phyloP scores from a whole-genome alignment of 2,797 vertebrate species.

The Staurois parvus region DNA sequence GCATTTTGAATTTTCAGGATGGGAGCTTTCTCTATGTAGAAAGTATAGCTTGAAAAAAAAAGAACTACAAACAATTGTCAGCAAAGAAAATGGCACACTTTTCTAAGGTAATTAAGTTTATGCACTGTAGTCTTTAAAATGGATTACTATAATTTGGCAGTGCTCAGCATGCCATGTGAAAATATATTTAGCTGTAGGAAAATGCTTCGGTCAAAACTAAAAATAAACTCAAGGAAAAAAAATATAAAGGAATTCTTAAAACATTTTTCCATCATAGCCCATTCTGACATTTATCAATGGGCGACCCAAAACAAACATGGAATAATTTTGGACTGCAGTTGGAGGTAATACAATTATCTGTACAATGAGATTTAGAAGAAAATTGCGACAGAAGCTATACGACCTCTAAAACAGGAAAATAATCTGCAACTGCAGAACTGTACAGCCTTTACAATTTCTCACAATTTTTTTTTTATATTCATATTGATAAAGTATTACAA shows the following conservation, averaged over 20 bases:
- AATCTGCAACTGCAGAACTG: background rate
- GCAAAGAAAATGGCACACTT: background rate
- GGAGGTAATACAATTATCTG: slow-evolving; percentile 22
- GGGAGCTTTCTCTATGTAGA: too few species aligned
- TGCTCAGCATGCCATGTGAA: background rate
- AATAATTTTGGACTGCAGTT: slow-evolving; percentile 7
- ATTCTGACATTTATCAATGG: slow-evolving; percentile 33
- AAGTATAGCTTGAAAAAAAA: too few species aligned
- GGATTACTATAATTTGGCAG: slow-evolving; percentile 54
- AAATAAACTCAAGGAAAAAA: slow-evolving; percentile 31
- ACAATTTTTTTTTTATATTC: background rate
- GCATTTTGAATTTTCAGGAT: too few species aligned
- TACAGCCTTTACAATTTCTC: background rate
- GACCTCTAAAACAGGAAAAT: background rate
- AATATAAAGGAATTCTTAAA: background rate
- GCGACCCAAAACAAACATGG: slow-evolving; percentile 2
- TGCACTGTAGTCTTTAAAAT: slow-evolving; percentile 13
- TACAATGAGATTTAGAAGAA: background rate
- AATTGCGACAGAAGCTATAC: background rate
- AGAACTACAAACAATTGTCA: too few species aligned
- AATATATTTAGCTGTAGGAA: slow-evolving; percentile 47
- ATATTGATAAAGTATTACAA: too few species aligned
- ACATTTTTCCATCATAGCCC: slow-evolving; percentile 52
- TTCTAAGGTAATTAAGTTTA: slow-evolving; percentile 21
- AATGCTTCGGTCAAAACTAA: slow-evolving; percentile 30